These are phyloP conservation scores for Orthosia gothica DNA, from an alignment of 2,888 invertebrate species.

Conservation along the genomic window DNA sequence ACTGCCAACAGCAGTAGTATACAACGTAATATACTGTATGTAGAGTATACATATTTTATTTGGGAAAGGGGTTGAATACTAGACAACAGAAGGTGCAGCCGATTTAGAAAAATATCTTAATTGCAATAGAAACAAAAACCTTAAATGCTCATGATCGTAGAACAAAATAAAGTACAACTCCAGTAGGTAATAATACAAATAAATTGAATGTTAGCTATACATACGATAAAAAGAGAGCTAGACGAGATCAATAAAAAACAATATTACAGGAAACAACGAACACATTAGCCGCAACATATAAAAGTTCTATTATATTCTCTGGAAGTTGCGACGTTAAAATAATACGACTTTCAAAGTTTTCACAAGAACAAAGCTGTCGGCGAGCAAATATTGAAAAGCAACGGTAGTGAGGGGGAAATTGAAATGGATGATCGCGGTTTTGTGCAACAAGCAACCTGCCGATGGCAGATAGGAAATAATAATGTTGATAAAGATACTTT, in stretches of 20 bases:
- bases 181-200: background rate
- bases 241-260: conserved; percentile 7
- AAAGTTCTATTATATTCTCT: conserved; percentile 9
- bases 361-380: conserved; percentile 38
- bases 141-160: background rate
- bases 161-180: no score
- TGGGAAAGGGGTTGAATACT: background rate
- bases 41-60: background rate
- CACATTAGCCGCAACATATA: background rate
- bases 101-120: no score
- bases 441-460: conserved; percentile 16
- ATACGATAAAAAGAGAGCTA: background rate
- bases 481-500: conserved; percentile 21
- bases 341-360: conserved; percentile 32
- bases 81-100: no score
- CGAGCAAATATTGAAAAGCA: conserved; percentile 48
- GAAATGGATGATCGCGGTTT: conserved; percentile 36
- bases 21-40: background rate
- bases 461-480: conserved; percentile 30
- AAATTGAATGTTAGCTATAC: background rate
- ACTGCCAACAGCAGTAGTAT: conserved; percentile 3
- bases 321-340: conserved; percentile 43
- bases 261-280: background rate
- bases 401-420: conserved; percentile 29
- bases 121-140: background rate